phyloP scores from a whole-genome alignment of 2,797 vertebrate species.

The Helostoma temminkii region DNA sequence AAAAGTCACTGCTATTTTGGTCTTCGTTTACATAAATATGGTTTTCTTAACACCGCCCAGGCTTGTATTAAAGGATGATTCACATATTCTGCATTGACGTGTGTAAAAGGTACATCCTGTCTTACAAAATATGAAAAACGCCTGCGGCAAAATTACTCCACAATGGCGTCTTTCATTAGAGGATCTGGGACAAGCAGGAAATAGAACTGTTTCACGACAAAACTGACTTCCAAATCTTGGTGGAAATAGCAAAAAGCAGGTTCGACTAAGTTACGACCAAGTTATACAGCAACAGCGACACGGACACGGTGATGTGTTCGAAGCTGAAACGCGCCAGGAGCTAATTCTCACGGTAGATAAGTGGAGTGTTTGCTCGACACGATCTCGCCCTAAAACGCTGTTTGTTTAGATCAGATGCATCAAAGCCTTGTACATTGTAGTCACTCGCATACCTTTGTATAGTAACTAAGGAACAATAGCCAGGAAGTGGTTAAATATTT shows the following conservation, averaged over 20 bases:
- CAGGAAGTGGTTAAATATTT: conserved; percentile 86
- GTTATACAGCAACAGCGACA: conserved; percentile 58
- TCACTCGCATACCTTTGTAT: conserved; percentile 49
- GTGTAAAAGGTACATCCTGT: conserved; percentile 78
- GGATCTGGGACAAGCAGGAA: conserved; percentile 85
- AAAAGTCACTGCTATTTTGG: conserved; percentile 22
- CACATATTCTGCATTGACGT: conserved; percentile 74
- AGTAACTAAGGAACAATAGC: conserved; percentile 71
- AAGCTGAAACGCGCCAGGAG: conserved; percentile 75
- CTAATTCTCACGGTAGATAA: conserved; percentile 71
- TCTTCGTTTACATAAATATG: conserved; percentile 28
- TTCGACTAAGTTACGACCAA: conserved; percentile 69
- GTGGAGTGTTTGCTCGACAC: conserved; percentile 60
- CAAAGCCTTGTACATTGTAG: conserved; percentile 5
- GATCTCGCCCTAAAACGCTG: conserved; percentile 46
- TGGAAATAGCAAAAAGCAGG: conserved; percentile 29
- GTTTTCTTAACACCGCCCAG: conserved; percentile 15
- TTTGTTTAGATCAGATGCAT: conserved; percentile 15
- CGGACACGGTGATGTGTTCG: conserved; percentile 56
- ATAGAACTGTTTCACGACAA: conserved; percentile 67
- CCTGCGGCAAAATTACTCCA: conserved; percentile 85
- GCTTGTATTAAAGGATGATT: conserved; percentile 68
- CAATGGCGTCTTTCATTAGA: conserved; percentile 90
- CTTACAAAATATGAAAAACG: conserved; percentile 74
- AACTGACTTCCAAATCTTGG: conserved; percentile 30